phyloP scores from a whole-genome alignment of 1,140 invertebrate genomes.

The Sweltsa coloradensis region DNA sequence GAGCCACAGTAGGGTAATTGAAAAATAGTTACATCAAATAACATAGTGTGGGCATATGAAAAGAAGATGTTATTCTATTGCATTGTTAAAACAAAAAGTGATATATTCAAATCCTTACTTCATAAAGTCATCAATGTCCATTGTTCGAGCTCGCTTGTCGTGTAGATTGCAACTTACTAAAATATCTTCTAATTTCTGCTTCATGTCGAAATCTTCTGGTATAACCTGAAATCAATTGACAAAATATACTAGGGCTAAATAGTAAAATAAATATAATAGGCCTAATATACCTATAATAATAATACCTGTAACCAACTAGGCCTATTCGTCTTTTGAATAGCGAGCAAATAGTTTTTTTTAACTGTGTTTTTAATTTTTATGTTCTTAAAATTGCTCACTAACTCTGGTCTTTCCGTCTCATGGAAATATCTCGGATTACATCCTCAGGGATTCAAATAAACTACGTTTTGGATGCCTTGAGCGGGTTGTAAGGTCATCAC shows the following conservation, averaged over 20 bases:
- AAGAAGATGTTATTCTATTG: conserved; percentile 8
- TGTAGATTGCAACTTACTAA: conserved; percentile 51
- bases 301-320: not conserved
- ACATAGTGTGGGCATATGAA: too few species aligned
- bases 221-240: conserved; percentile 47
- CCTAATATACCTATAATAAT: not conserved
- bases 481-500: too few species aligned
- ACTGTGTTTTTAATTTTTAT: not conserved
- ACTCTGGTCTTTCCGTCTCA: not conserved
- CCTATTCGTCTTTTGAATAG: not conserved
- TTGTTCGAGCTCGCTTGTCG: conserved; percentile 74
- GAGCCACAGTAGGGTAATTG: conserved; percentile 1
- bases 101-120: too few species aligned
- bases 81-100: conserved; percentile 13
- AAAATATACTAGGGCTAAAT: not conserved
- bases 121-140: conserved; percentile 97
- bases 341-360: not conserved
- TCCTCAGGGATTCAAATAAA: too few species aligned
- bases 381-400: not conserved
- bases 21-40: conserved; percentile 1
- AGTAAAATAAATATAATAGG: not conserved
- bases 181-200: conserved; percentile 66
- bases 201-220: conserved; percentile 73
- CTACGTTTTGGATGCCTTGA: too few species aligned
- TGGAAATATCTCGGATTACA: too few species aligned